Conservation (phyloP, 2,888 invertebrate species). For the Pseudoips prasinana region DNA sequence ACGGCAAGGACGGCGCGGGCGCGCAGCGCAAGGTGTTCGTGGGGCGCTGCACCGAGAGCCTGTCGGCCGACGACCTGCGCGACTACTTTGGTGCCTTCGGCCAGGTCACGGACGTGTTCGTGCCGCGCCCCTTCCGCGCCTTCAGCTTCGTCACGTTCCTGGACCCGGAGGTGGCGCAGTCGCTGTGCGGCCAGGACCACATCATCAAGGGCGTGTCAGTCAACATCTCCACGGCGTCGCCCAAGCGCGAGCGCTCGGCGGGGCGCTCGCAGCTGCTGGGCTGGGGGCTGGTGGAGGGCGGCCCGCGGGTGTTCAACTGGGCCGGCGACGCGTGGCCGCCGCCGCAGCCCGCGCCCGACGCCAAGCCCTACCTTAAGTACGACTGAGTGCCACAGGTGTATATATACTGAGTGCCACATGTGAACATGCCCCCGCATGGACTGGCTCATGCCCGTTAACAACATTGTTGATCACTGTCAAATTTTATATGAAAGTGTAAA, state of each 20-base stretch:
- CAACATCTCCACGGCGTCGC: slow-evolving; percentile 93
- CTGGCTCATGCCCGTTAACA: slow-evolving; percentile 25
- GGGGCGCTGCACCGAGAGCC: slow-evolving; percentile 91
- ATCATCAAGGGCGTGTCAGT: slow-evolving; percentile 93
- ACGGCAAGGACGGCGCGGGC: slow-evolving; percentile 86
- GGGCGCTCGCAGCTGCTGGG: slow-evolving; percentile 40
- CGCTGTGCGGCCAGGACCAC: slow-evolving; percentile 91
- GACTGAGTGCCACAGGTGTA: slow-evolving; percentile 49
- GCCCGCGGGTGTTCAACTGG: slow-evolving; percentile 48
- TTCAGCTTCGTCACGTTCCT: slow-evolving; percentile 93
- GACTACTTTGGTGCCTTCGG: slow-evolving; percentile 90
- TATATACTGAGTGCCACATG: no score
- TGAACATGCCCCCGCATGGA: slow-evolving; percentile 11
- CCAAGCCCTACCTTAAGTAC: slow-evolving; percentile 76
- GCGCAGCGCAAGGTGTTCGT: slow-evolving; percentile 91
- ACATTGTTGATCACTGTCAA: slow-evolving; percentile 66
- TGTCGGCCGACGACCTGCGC: slow-evolving; percentile 88
- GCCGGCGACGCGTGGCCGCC: slow-evolving; percentile 49
- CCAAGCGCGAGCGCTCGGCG: slow-evolving; percentile 84
- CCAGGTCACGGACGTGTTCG: slow-evolving; percentile 93
- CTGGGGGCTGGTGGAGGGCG: slow-evolving; percentile 61
- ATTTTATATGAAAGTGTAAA: slow-evolving; percentile 76
- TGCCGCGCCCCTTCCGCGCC: slow-evolving; percentile 92
- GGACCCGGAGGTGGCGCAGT: slow-evolving; percentile 90
- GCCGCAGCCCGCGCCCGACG: slow-evolving; percentile 33